Percentiles rank a stretch among this genome's conserved stretches.
phyloP scores from a whole-genome alignment of 2,113 vertebrate species.

The Vanacampus margaritifer region DNA sequence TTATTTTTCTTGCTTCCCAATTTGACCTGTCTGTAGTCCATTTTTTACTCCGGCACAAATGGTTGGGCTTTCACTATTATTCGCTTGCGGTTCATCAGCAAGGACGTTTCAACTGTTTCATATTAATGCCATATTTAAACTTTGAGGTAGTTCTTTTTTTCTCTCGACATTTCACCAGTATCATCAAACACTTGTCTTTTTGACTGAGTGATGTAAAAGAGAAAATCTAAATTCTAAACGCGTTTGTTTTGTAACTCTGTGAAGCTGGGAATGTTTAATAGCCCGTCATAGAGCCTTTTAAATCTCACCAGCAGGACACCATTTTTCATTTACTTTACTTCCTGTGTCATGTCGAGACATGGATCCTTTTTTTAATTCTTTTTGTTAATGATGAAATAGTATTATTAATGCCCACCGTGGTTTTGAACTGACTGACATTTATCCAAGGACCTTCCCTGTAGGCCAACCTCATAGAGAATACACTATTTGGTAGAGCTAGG shows the following conservation, averaged over 20 bases:
- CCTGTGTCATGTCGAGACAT: slow-evolving; percentile 26
- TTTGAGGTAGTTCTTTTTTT: not conserved
- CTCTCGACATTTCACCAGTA: not conserved
- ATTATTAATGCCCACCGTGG: not conserved
- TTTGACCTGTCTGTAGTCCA: not conserved
- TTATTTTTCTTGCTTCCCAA: not conserved
- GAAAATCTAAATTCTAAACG: slow-evolving; percentile 10
- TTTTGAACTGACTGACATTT: slow-evolving; percentile 22
- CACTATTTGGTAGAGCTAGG: slow-evolving; percentile 33
- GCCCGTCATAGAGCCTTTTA: slow-evolving; percentile 10
- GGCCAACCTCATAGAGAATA: slow-evolving; percentile 37
- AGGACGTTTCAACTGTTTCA: not conserved
- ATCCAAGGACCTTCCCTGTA: slow-evolving; percentile 50
- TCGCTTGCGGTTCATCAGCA: too few relatives aligned
- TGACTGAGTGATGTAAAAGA: slow-evolving; percentile 9
- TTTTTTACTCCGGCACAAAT: not conserved
- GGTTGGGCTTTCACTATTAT: too few relatives aligned
- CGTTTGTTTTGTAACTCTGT: not conserved
- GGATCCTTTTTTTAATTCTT: slow-evolving; percentile 13
- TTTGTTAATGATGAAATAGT: not conserved
- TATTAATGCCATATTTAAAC: not conserved
- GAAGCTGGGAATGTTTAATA: slow-evolving; percentile 30
- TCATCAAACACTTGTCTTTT: not conserved
- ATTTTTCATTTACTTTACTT: slow-evolving; percentile 10
- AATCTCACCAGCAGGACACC: slow-evolving; percentile 24